Evolutionary conservation across 2,113 vertebrate genomes (phyloP).

Genomic region (Athene cunicularia): DNA sequence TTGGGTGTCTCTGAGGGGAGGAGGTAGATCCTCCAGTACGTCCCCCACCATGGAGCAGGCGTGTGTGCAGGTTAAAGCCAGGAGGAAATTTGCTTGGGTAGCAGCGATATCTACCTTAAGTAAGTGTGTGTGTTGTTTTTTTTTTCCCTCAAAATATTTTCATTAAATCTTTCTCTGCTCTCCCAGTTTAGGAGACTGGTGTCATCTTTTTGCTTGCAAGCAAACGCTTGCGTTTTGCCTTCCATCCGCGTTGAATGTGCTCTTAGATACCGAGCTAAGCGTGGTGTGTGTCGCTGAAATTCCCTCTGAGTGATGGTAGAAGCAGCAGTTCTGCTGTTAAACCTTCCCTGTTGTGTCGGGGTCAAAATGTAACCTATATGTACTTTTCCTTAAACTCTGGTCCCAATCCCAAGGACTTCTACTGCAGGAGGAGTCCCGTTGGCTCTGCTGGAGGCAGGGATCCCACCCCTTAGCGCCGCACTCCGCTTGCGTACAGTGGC

Average conservation of each 20-base stretch:
- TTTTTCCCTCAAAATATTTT: background rate
- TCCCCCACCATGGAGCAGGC: fast-evolving
- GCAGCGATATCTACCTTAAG: fast-evolving
- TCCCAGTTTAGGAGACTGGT: background rate
- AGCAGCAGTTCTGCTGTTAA: background rate
- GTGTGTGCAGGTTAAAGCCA: fast-evolving
- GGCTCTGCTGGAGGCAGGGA: background rate
- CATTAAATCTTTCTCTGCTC: background rate
- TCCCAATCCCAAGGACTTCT: background rate
- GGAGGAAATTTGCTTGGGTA: background rate
- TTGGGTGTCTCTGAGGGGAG: background rate
- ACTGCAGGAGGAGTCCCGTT: background rate
- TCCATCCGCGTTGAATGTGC: fast-evolving
- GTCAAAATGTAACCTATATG: fast-evolving
- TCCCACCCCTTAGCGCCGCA: fast-evolving
- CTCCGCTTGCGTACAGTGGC: fast-evolving
- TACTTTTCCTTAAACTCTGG: background rate
- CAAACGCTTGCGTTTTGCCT: background rate
- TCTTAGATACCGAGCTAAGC: background rate
- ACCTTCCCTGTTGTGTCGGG: background rate
- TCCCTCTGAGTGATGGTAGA: no score
- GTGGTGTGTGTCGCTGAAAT: background rate
- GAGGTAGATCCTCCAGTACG: fast-evolving
- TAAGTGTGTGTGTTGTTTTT: fast-evolving
- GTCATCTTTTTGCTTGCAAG: no score